Percentiles rank a stretch among this genome's conserved stretches.
Evolutionary conservation across 2,113 vertebrate genomes (phyloP).

Genomic region (Sapajus apella): DNA sequence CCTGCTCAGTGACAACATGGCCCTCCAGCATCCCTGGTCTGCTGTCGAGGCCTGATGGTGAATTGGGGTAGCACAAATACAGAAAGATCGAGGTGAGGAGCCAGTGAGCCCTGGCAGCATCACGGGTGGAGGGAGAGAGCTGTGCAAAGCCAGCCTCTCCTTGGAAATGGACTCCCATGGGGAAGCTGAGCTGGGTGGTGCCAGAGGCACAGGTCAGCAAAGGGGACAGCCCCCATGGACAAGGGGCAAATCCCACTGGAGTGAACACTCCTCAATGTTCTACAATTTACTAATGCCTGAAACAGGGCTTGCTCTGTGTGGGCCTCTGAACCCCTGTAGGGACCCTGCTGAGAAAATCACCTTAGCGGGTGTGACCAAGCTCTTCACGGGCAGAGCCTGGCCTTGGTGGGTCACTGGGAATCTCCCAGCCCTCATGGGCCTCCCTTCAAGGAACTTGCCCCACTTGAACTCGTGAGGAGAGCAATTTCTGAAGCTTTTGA

Average conservation of each 20-base stretch:
- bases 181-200: background rate
- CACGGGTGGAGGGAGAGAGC: background rate
- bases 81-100: background rate
- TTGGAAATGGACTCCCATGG: background rate
- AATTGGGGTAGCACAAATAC: background rate
- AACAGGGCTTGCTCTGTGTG: background rate
- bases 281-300: fast-evolving
- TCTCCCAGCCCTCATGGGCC: background rate
- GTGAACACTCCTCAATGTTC: background rate
- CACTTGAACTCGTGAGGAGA: too few species aligned
- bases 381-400: background rate
- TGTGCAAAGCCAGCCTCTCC: background rate
- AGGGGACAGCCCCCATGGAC: background rate
- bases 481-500: background rate
- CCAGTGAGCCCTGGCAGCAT: background rate
- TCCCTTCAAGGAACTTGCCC: background rate
- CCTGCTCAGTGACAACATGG: background rate
- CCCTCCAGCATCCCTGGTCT: background rate
- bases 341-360: fast-evolving
- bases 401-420: background rate
- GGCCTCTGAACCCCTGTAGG: fast-evolving
- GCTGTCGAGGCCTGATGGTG: constrained; percentile 1
- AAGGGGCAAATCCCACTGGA: background rate
- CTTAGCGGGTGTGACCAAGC: fast-evolving
- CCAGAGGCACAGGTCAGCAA: background rate